Conservation (phyloP, 2,888 invertebrate genomes). For the Eueremaeus valkanovi region DNA sequence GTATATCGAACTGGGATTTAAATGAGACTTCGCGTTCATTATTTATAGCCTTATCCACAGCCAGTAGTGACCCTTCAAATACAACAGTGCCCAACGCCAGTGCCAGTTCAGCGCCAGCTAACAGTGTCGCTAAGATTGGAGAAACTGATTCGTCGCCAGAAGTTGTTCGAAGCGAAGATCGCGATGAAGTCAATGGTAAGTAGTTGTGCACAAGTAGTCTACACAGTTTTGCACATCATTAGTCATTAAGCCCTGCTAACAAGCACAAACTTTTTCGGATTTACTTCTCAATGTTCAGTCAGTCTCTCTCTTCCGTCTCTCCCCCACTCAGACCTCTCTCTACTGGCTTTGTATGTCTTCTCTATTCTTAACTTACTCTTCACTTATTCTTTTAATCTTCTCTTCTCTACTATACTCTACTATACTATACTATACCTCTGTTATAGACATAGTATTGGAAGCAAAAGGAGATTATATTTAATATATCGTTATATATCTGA, state of each 20-base stretch:
- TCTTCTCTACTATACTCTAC: neutral
- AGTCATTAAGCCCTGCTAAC: constrained; percentile 19
- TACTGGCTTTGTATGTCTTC: too few species aligned
- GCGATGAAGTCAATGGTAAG: too few species aligned
- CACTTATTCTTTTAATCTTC: constrained; percentile 4
- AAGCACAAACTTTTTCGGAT: constrained; percentile 17
- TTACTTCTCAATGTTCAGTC: neutral
- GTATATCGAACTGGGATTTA: neutral
- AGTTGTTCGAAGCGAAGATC: neutral
- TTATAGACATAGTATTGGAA: neutral
- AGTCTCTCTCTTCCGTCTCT: neutral
- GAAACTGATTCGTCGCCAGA: neutral
- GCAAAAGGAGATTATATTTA: constrained; percentile 13
- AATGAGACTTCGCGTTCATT: constrained; percentile 13
- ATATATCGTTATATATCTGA: neutral
- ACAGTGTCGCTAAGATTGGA: neutral
- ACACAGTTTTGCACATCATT: constrained; percentile 10
- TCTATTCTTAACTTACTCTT: constrained; percentile 5
- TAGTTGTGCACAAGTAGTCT: neutral
- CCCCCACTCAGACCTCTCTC: too few species aligned
- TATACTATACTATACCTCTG: neutral
- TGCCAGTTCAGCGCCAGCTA: too few species aligned
- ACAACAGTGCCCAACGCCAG: neutral
- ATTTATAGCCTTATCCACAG: constrained; percentile 13
- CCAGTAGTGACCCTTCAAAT: neutral